Conservation (phyloP, 2,888 invertebrate genomes). For the Tenthredo notha region DNA sequence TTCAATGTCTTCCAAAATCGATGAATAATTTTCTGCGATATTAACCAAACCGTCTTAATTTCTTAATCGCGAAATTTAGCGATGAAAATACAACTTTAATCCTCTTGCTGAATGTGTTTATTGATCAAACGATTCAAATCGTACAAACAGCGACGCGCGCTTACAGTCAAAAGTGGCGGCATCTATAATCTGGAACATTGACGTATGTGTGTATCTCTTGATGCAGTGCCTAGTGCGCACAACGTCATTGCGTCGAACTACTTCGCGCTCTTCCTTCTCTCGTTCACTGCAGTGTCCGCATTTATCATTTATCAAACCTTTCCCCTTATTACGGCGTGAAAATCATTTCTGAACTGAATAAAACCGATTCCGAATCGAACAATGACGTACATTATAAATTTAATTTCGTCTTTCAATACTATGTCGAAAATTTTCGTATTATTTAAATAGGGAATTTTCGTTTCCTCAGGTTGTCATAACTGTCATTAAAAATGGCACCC, state of each 20-base stretch:
- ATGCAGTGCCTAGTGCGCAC: neutral
- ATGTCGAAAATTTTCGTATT: neutral
- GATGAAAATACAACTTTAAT: neutral
- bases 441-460: constrained; percentile 20
- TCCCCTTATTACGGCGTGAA: neutral
- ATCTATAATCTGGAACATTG: constrained; percentile 20
- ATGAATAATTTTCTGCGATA: neutral
- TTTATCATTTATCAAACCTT: neutral
- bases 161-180: neutral
- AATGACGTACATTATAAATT: neutral
- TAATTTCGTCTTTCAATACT: neutral
- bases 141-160: constrained; percentile 18
- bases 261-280: neutral
- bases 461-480: neutral
- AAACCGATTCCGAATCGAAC: neutral
- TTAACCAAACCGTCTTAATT: neutral
- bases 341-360: neutral
- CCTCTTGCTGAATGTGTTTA: constrained; percentile 51
- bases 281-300: neutral
- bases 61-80: neutral
- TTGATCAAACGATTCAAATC: constrained; percentile 65
- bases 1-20: neutral
- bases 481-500: constrained; percentile 65
- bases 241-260: neutral
- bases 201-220: neutral